Percentiles rank a stretch among this genome's conserved stretches.
Conservation (phyloP, 2,888 invertebrate genomes). For the Cosmorhoe ocellata region DNA sequence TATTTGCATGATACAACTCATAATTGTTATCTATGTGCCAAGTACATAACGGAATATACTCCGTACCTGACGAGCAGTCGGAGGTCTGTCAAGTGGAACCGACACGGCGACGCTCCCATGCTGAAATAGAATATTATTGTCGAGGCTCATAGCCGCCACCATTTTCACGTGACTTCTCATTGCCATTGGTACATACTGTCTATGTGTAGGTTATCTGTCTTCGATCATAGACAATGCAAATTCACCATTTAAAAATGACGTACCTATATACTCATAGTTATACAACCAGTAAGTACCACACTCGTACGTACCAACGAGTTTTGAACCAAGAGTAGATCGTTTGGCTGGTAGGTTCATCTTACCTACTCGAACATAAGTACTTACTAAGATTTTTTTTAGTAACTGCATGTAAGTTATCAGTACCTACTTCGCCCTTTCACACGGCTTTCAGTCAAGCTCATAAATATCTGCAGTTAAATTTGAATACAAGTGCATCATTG, state of each 20-base stretch:
- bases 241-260: no score
- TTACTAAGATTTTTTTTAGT: no score
- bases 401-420: no score
- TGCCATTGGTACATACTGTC: no score
- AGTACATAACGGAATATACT: constrained; percentile 11
- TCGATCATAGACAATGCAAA: no score
- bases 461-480: constrained; percentile 17
- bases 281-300: no score
- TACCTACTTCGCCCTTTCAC: constrained; percentile 11
- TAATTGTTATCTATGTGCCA: background rate
- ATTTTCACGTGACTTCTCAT: constrained; percentile 6
- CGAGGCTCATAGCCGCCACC: constrained; percentile 22
- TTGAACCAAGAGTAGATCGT: no score
- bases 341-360: no score
- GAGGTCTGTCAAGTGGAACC: constrained; percentile 36
- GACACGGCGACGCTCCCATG: constrained; percentile 33
- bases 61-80: constrained; percentile 17
- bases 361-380: no score
- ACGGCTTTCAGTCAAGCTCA: constrained; percentile 15
- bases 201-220: no score
- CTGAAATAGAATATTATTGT: constrained; percentile 36
- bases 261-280: no score
- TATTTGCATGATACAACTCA: constrained; percentile 20
- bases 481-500: constrained; percentile 12
- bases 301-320: no score